Conservation (phyloP, 2,113 vertebrate species). For the Semicossyphus pulcher region DNA sequence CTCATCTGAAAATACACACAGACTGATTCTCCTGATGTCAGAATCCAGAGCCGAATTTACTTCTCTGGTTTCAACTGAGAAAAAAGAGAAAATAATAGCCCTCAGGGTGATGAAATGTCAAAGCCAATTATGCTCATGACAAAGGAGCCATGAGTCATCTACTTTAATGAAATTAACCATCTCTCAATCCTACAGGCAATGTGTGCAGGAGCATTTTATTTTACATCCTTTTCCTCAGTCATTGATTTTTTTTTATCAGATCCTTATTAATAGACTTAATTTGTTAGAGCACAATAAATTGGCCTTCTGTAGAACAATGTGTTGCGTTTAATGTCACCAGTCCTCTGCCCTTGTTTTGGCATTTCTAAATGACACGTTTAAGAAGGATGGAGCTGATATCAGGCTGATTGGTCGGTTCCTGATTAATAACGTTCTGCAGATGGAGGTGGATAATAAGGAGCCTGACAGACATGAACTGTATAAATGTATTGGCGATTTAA, state of each 20-base stretch:
- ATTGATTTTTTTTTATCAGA: neutral
- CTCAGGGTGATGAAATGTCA: conserved; percentile 54
- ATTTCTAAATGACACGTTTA: neutral
- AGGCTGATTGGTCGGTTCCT: neutral
- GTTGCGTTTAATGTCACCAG: neutral
- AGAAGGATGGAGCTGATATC: neutral
- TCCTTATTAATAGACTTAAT: conserved; percentile 15
- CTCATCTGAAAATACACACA: neutral
- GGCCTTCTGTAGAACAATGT: neutral
- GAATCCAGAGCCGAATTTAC: conserved; percentile 35
- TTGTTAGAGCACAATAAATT: conserved; percentile 1
- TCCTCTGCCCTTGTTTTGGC: neutral
- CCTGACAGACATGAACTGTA: neutral
- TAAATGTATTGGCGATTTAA: neutral
- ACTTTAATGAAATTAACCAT: conserved; percentile 42
- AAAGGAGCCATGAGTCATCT: conserved; percentile 38
- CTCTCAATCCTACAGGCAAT: conserved; percentile 4
- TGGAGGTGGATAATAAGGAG: conserved; percentile 4
- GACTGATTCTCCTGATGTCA: conserved; percentile 9
- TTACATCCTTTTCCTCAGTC: neutral
- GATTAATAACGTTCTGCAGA: conserved; percentile 3
- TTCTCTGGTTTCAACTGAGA: conserved; percentile 38
- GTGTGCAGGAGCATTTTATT: neutral
- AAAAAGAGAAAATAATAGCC: conserved; percentile 33
- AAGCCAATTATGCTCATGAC: conserved; percentile 47